Conservation (phyloP, 2,797 vertebrate genomes). For the Typhlichthys eigenmanni region DNA sequence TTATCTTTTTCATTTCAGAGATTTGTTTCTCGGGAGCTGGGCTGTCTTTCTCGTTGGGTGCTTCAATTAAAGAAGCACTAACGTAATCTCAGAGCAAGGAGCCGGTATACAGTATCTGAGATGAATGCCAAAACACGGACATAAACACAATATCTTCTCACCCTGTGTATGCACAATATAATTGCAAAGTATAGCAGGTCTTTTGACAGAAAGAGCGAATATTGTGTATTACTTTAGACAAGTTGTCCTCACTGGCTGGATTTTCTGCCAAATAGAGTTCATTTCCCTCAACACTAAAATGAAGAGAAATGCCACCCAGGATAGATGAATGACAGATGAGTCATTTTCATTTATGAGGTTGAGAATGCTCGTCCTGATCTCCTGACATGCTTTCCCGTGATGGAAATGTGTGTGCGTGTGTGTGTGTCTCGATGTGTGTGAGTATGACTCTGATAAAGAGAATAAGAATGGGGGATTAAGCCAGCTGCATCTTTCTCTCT, state of each 20-base stretch:
- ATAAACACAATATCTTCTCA: conserved; percentile 21
- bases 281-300: conserved; percentile 45
- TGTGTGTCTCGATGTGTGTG: conserved; percentile 8
- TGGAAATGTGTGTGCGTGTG: conserved; percentile 55
- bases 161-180: conserved; percentile 40
- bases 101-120: conserved; percentile 24
- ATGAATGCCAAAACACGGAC: conserved; percentile 51
- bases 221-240: conserved; percentile 1
- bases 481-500: conserved; percentile 24
- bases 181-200: conserved; percentile 30
- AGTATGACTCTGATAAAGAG: conserved; percentile 30
- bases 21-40: conserved; percentile 36
- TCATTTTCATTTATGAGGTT: conserved; percentile 70
- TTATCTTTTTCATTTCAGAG: conserved; percentile 41
- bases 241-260: conserved; percentile 25
- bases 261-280: conserved; percentile 56
- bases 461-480: conserved; percentile 15
- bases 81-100: conserved; percentile 19
- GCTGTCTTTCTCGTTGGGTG: conserved; percentile 28
- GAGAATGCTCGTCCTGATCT: conserved; percentile 59
- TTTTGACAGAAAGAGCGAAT: conserved; percentile 38
- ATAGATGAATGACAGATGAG: conserved; percentile 66
- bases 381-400: conserved; percentile 55
- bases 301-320: conserved; percentile 63
- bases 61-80: conserved; percentile 48